Base-by-base conservation (phyloP, 2,888 invertebrate species). In the Drosophila maculinotata region DNA sequence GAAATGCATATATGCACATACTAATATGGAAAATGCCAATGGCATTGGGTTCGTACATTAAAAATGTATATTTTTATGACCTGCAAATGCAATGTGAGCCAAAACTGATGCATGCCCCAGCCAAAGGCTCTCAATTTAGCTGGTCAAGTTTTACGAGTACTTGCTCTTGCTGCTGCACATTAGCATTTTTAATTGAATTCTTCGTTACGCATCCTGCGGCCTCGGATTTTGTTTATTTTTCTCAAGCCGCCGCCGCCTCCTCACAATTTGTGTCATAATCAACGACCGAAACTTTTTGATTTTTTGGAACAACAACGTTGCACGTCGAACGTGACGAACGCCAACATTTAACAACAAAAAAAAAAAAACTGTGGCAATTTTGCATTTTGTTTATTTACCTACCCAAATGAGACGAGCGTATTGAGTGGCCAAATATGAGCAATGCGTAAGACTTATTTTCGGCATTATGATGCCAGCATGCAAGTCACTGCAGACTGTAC, bases 401-500 rank as follows among this genome's bases (percentile, higher is more conserved):
- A 47, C 60, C 63, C 58, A 35, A 17, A n/a, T n/a, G 20, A 33
- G 38, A 45, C 25, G 38, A 41, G 15, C 30, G 42, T 42, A 62
- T 47, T 15, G 76, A 63, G 78, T 75, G 51, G 52, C 66, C 51
- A 57, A 67, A 72, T 57, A 48, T 63, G 63, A 49, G 54, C 52
- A 45, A 74, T 70, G 69, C 69, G 75, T 75, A 79, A 72, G 79
- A 80, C 9, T 79, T 82, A 82, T 82, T 80, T 80, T 81, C 23
- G 78, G 59, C 48, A 48, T 42, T 54, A 64, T 79, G 69, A 81
- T 79, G 76, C 67, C 75, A 67, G 56, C 47, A 23, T 66, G 63
- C 41, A 63, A 47, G 45, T 51, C 69, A 57, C 44, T 30, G 12
- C 30, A 42, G 31, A 14, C 44, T 42, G 42, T 25, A 48, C 17